Evolutionary conservation across 2,113 vertebrate genomes (phyloP).

Genomic region (Sinosuthora webbiana): DNA sequence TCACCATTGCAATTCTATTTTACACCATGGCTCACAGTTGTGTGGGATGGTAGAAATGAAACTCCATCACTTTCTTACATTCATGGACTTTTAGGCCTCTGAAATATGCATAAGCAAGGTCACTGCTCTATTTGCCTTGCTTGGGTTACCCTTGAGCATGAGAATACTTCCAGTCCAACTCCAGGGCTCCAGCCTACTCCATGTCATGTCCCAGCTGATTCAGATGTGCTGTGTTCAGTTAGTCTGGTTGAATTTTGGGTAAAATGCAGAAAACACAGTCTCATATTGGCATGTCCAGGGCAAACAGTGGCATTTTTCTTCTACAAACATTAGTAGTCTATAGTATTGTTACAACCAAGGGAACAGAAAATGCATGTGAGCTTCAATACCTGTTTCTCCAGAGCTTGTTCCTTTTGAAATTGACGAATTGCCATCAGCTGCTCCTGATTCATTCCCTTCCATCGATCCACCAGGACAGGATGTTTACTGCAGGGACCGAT

Average conservation of each 20-base stretch:
- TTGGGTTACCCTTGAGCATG: not conserved
- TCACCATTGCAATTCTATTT: not conserved
- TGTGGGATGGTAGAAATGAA: not conserved
- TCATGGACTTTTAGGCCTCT: not conserved
- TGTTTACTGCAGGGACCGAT: constrained; percentile 61
- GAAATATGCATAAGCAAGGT: not conserved
- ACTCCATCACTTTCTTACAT: not conserved
- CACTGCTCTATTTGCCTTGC: not conserved
- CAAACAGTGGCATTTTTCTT: not conserved
- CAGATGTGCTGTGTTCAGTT: not conserved
- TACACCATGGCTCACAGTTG: not conserved
- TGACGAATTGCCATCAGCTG: constrained; percentile 70
- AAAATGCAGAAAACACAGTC: not conserved
- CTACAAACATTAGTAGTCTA: not conserved
- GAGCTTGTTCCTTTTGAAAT: constrained; percentile 78
- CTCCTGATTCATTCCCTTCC: constrained; percentile 76
- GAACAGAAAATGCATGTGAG: not conserved
- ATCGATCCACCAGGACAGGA: constrained; percentile 66
- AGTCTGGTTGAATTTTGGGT: not conserved
- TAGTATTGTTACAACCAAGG: not conserved
- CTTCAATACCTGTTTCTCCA: constrained; percentile 78
- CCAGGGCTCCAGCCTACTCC: not conserved
- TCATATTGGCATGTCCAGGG: not conserved
- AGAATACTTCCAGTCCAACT: not conserved
- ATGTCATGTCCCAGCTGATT: not conserved